Conservation (phyloP, 1,140 invertebrate genomes). For the Hyles euphorbiae region DNA sequence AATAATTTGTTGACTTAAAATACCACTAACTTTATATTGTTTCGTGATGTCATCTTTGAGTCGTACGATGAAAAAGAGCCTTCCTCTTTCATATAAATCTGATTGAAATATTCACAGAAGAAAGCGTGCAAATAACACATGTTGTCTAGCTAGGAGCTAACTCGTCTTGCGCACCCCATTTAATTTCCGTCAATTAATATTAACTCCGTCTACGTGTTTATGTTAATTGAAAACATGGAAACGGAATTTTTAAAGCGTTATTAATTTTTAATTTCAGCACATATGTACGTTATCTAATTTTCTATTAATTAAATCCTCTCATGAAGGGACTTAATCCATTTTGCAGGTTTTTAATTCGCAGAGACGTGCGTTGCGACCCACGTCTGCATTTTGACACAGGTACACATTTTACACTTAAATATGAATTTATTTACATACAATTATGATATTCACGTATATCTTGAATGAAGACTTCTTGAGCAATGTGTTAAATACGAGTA, state of each 20-base stretch:
- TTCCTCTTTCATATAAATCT: too few species aligned
- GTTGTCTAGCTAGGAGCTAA: too few species aligned
- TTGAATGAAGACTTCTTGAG: too few species aligned
- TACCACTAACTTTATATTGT: too few species aligned
- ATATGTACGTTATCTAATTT: conserved; percentile 26
- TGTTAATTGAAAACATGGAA: neutral
- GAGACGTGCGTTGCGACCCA: conserved; percentile 28
- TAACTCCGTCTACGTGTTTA: neutral
- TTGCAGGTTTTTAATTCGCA: conserved; percentile 29
- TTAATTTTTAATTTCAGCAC: conserved; percentile 20
- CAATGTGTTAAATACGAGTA: too few species aligned
- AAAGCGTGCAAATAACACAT: too few species aligned
- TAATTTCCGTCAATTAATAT: neutral
- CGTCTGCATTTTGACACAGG: conserved; percentile 23
- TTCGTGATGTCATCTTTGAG: too few species aligned
- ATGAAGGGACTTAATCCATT: conserved; percentile 30
- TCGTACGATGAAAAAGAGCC: too few species aligned
- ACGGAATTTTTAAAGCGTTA: conserved; percentile 13
- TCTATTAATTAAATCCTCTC: conserved; percentile 33
- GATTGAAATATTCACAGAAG: too few species aligned
- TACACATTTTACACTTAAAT: conserved; percentile 15
- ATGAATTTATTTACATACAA: conserved; percentile 19
- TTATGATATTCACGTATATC: too few species aligned
- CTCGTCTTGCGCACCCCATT: too few species aligned
- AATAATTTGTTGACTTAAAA: too few species aligned